A percentile compares a stretch with the other conserved stretches of the same genome.
Conservation (phyloP, 2,888 invertebrate species). For the Drosophila subsilvestris region DNA sequence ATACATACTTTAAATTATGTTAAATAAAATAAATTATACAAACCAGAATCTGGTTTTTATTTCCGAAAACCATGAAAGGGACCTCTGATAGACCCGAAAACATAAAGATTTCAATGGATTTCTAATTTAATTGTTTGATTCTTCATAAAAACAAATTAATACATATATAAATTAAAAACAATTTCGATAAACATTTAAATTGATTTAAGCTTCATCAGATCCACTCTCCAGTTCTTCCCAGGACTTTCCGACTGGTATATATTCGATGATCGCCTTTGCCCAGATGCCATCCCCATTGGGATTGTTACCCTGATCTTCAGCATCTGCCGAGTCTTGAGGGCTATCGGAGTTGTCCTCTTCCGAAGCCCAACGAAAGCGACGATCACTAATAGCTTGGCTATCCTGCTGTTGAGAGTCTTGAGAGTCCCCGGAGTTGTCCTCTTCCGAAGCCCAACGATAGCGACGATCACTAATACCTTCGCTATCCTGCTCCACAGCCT, state of each 20-base stretch:
- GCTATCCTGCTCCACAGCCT: slow-evolving; percentile 11
- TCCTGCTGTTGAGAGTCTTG: slow-evolving; percentile 4
- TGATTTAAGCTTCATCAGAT: slow-evolving; percentile 21
- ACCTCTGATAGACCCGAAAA: no score
- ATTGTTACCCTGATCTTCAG: slow-evolving; percentile 5
- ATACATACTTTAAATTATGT: slow-evolving; percentile 77
- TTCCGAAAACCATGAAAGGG: neutral
- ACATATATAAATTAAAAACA: neutral
- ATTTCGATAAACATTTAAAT: neutral
- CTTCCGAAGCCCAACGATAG: slow-evolving; percentile 61
- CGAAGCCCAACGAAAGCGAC: slow-evolving; percentile 63
- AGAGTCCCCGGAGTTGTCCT: slow-evolving; percentile 3
- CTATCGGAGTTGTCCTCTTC: slow-evolving; percentile 32
- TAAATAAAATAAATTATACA: slow-evolving; percentile 79
- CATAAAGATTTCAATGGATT: neutral
- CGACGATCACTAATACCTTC: slow-evolving; percentile 65
- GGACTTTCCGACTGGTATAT: neutral
- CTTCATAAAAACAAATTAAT: slow-evolving; percentile 25
- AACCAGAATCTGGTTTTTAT: slow-evolving; percentile 4
- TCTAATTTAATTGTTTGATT: neutral
- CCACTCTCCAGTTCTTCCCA: slow-evolving; percentile 5
- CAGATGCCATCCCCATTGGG: neutral
- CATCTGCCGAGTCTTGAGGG: neutral
- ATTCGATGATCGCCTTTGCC: slow-evolving; percentile 10
- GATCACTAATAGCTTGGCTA: slow-evolving; percentile 56